Conservation (phyloP, 1,140 invertebrate genomes). For the Callitettix versicolor region DNA sequence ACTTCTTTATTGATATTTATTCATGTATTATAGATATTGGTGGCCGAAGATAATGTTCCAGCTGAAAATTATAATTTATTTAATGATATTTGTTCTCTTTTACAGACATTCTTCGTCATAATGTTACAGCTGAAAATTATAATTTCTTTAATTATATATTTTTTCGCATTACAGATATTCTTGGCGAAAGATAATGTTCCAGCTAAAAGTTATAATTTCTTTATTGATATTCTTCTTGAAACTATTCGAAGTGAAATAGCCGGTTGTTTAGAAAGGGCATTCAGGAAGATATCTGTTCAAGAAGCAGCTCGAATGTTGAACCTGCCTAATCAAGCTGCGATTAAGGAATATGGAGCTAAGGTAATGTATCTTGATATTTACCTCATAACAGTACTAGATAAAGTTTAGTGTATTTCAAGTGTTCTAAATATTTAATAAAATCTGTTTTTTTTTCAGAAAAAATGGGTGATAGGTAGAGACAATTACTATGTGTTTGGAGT, state of each 20-base stretch:
- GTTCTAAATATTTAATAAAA: too few species aligned
- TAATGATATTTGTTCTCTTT: too few species aligned
- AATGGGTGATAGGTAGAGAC: conserved; percentile 70
- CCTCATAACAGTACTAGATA: too few species aligned
- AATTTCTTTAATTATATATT: too few species aligned
- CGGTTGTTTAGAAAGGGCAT: conserved; percentile 91
- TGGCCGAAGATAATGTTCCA: too few species aligned
- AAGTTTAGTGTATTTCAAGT: too few species aligned
- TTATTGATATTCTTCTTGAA: conserved; percentile 92
- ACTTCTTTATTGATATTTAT: conserved; percentile 96
- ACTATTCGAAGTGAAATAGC: conserved; percentile 96
- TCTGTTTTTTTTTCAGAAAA: conserved; percentile 40
- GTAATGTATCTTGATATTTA: conserved; percentile 32
- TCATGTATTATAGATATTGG: too few species aligned
- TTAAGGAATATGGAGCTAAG: conserved; percentile 71
- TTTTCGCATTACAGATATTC: conserved; percentile 54
- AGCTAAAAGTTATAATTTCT: conserved; percentile 88
- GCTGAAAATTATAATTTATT: too few species aligned
- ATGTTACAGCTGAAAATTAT: too few species aligned
- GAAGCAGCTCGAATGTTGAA: conserved; percentile 88
- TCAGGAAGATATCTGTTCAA: conserved; percentile 75
- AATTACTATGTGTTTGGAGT: conserved; percentile 69
- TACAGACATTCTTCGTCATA: too few species aligned
- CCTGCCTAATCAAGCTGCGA: conserved; percentile 61
- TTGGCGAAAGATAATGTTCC: conserved; percentile 89